Conservation (phyloP, 2,888 invertebrate species). For the Sarcophaga caerulescens region DNA sequence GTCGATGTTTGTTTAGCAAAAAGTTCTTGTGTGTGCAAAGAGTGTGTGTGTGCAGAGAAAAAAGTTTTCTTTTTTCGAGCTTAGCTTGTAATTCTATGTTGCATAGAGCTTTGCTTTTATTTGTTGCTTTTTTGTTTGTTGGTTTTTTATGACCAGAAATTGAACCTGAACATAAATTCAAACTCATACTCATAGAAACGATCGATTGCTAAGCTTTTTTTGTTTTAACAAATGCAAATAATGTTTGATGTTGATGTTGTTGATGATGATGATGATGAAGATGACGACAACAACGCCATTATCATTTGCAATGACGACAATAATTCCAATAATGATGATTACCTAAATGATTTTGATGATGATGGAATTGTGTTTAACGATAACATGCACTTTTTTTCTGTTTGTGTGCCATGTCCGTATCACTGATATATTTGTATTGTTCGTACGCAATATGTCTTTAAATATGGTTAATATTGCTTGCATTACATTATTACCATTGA, state of each 20-base stretch:
- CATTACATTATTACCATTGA: slow-evolving; percentile 66
- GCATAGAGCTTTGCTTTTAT: not conserved
- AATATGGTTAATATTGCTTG: slow-evolving; percentile 66
- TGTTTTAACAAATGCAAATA: slow-evolving; percentile 75
- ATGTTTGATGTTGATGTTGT: slow-evolving; percentile 71
- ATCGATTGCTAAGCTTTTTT: not conserved
- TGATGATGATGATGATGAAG: slow-evolving; percentile 73
- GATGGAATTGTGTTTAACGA: slow-evolving; percentile 59
- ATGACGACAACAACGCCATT: slow-evolving; percentile 52
- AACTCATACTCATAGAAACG: not conserved
- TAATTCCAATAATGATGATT: slow-evolving; percentile 39
- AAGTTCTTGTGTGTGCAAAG: slow-evolving; percentile 39
- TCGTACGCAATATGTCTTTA: slow-evolving; percentile 67
- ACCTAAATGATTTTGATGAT: slow-evolving; percentile 52
- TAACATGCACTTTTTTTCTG: slow-evolving; percentile 51
- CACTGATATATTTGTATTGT: slow-evolving; percentile 37
- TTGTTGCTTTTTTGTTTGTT: no score
- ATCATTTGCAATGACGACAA: slow-evolving; percentile 53
- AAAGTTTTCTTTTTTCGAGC: not conserved
- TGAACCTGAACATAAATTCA: slow-evolving; percentile 54
- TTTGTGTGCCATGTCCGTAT: not conserved
- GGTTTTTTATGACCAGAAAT: slow-evolving; percentile 32
- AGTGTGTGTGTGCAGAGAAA: not conserved
- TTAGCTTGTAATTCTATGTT: slow-evolving; percentile 31
- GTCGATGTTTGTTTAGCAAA: slow-evolving; percentile 72